Percentiles rank a stretch among this genome's conserved stretches.
Conservation (phyloP, 2,797 vertebrate species). For the Buphagus erythrorhynchus region DNA sequence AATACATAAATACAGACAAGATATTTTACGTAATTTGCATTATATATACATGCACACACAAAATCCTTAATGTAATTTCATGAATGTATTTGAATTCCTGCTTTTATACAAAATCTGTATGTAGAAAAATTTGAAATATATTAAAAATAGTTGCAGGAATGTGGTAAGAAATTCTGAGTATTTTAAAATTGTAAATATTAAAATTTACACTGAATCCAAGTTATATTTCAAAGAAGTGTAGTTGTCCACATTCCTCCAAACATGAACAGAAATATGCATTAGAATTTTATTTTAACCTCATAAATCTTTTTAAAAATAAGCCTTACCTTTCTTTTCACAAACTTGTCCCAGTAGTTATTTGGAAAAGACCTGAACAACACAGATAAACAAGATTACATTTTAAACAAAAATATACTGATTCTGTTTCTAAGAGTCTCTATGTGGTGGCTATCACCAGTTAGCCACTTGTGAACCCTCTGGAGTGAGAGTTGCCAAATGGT, state of each 20-base stretch:
- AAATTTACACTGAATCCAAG: not conserved
- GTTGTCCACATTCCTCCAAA: not conserved
- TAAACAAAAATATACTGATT: not conserved
- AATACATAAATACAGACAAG: not conserved
- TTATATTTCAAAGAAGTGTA: not conserved
- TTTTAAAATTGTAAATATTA: not conserved
- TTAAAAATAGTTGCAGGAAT: not conserved
- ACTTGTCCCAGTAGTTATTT: conserved; percentile 98
- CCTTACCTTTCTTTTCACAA: conserved; percentile 80
- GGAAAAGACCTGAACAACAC: conserved; percentile 89
- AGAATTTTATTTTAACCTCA: not conserved
- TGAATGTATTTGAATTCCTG: not conserved
- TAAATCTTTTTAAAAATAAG: not conserved
- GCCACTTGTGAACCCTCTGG: not conserved
- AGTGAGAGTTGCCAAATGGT: not conserved
- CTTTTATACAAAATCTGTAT: not conserved
- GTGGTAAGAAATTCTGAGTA: not conserved
- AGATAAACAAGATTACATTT: not conserved
- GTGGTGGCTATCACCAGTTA: not conserved
- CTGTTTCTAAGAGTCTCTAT: not conserved
- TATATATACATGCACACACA: not conserved
- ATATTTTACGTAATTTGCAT: not conserved
- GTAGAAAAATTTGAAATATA: not conserved
- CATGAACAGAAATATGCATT: not conserved
- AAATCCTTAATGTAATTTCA: not conserved